phyloP scores from a whole-genome alignment of 2,888 invertebrate species.

The Atethmia centrago region DNA sequence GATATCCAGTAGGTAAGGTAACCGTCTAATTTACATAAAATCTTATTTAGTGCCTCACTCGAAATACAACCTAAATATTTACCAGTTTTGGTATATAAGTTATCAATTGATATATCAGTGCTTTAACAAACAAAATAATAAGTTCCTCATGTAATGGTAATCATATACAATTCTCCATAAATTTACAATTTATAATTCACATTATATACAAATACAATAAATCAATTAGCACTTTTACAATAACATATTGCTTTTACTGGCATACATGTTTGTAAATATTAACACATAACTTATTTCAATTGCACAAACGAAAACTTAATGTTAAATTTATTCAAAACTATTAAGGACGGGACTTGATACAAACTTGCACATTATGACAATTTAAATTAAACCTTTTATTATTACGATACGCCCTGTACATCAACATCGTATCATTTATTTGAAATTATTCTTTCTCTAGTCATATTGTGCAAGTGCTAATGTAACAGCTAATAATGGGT shows the following conservation, averaged over 20 bases:
- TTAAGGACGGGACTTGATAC: conserved; percentile 65
- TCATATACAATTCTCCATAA: conserved; percentile 57
- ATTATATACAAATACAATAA: conserved; percentile 68
- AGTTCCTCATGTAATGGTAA: conserved; percentile 30
- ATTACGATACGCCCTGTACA: conserved; percentile 25
- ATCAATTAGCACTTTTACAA: conserved; percentile 59
- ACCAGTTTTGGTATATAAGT: conserved; percentile 36
- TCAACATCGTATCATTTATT: conserved; percentile 13
- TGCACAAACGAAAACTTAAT: conserved; percentile 53
- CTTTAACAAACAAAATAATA: conserved; percentile 45
- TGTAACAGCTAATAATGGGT: conserved; percentile 46
- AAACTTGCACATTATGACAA: conserved; percentile 61
- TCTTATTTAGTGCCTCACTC: conserved; percentile 53
- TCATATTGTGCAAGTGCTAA: conserved; percentile 64
- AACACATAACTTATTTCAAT: conserved; percentile 49
- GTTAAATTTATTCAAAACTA: conserved; percentile 48
- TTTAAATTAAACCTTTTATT: conserved; percentile 28
- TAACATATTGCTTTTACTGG: conserved; percentile 70
- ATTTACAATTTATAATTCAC: conserved; percentile 72
- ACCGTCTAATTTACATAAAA: conserved; percentile 31
- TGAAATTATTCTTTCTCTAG: conserved; percentile 29
- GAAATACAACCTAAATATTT: conserved; percentile 45
- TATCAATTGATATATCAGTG: conserved; percentile 46
- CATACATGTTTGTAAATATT: conserved; percentile 55
- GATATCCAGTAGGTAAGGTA: conserved; percentile 21